Evolutionary conservation across 2,113 vertebrate species (phyloP), one percentile per base, ranked within the genome.

Genomic region (Pseudorasbora parva): DNA sequence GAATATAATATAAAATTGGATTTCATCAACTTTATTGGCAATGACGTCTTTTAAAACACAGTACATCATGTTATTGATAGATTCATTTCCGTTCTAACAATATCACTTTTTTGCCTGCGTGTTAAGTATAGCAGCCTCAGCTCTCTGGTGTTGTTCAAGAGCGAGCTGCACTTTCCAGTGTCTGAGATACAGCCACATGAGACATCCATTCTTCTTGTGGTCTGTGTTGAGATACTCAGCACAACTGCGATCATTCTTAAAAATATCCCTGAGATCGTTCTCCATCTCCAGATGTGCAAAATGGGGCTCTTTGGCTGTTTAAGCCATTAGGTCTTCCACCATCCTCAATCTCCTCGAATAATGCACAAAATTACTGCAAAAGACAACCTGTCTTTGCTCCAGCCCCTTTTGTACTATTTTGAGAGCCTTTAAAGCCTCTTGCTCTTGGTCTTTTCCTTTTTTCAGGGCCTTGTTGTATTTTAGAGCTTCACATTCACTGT

Each of bases 131-230:
- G 37, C 37, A 23, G 54, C 92, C 88, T 98, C 96, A 0, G 94
- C 94, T 78, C 87, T 94, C 92, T 94, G 94, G 86, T 96, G 95
- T 88, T 95, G 96, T 82, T 95, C 95, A 51, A 97, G 82, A 0
- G 95, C 94, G 51, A 96, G 90, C 88, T 93, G 90, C 69, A 96
- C 92, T 77, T 97, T 93, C 98, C 98, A 99, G 0, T 98, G 96
- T 80, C 93, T 94, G 74, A 99, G 94, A 87, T 98, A 99, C 8
- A 98, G 87, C 97, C 98, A 99, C 97, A 99, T 97, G 62, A 99
- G 94, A 86, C 89, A 96, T 85, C 98, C 98, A 5, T 99, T 98
- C 81, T 91, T 95, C 85, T 87, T 93, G 84, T 89, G 96, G 92
- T 96, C 94, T 86, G 91, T 93, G 87, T 98, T 98, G 59, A 95